phyloP scores from a whole-genome alignment of 1,140 invertebrate genomes.

The Heliconius himera region DNA sequence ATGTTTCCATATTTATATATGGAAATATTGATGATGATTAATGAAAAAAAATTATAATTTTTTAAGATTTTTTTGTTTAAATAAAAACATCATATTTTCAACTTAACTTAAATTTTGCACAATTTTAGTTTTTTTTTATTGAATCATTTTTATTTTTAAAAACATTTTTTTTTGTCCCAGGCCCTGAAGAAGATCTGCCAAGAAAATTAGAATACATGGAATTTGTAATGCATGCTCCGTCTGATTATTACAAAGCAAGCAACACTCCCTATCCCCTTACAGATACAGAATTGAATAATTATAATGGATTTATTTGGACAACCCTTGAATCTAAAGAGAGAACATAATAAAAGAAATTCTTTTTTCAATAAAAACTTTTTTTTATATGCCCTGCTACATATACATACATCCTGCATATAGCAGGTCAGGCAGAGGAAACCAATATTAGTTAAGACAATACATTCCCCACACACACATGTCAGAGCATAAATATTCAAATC shows the following conservation, averaged over 20 bases:
- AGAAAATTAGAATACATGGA: slow-evolving; percentile 93
- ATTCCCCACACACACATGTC: neutral
- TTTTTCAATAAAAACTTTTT: neutral
- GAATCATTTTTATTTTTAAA: neutral
- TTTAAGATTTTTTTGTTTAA: too few species aligned
- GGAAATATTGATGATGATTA: too few species aligned
- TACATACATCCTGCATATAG: too few species aligned
- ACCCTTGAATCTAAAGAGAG: slow-evolving; percentile 70
- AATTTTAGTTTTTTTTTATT: neutral
- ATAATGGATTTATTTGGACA: slow-evolving; percentile 87
- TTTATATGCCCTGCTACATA: too few species aligned
- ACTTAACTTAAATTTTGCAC: too few species aligned
- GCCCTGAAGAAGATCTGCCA: slow-evolving; percentile 95
- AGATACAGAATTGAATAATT: slow-evolving; percentile 80
- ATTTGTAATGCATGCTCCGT: slow-evolving; percentile 96
- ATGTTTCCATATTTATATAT: too few species aligned
- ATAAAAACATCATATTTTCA: too few species aligned
- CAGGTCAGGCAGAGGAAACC: too few species aligned
- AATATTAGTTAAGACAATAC: too few species aligned
- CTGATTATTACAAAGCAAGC: slow-evolving; percentile 92
- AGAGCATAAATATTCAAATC: too few species aligned
- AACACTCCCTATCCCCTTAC: slow-evolving; percentile 88
- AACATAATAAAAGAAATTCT: slow-evolving; percentile 40
- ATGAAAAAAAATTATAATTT: too few species aligned
- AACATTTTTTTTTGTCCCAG: slow-evolving; percentile 71